Base-by-base conservation (phyloP, 2,113 vertebrate genomes). In the Tetrax tetrax region DNA sequence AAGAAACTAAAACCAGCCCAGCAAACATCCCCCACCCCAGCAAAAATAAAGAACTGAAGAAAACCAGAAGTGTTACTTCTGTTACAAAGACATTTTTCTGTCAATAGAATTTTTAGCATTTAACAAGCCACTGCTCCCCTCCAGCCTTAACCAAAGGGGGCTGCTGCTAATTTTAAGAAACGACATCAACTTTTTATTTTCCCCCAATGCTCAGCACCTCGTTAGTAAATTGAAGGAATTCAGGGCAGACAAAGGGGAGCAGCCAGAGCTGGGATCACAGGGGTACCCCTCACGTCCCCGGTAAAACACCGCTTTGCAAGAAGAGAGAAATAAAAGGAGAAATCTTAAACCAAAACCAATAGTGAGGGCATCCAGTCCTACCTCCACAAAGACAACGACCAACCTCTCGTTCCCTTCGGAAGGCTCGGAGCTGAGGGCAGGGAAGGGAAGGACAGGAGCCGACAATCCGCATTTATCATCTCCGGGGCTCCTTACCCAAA, bases 381-480 rank as follows among this genome's bases (percentile, higher is more conserved):
- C 6, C 50, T 18, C 60, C 14, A 25, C 12, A 43, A 33, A 28
- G 24, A 21, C 53, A 64, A 24, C 21, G 43, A 19, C 57, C 85
- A 79, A 76, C 31, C 38, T 61, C 31, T 7, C 1, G 4, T 6
- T 50, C 31, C 37, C 56, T 47, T 6, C 8, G 0, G 38, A 33
- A 57, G 7, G 17, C 45, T 82, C 66, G 21, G 5, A 24, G 50
- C 23, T 13, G 47, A 61, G 20, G 10, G 21, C 1, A 66, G 38
- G 17, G 51, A 18, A 48, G 0, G 2, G 33, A 65, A 29, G 0
- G 0, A 6, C 25, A 9, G 25, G 6, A 83, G 50, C n/a, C 54
- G 4, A 8, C 0, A 4, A 77, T 7, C n/a, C 33, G 65, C 9
- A 22, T 87, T 92, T 81, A 9, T 25, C 43, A 65, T 1, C 79